Base-by-base conservation (phyloP, 1,140 invertebrate genomes). In the Eupristina koningsbergeri region DNA sequence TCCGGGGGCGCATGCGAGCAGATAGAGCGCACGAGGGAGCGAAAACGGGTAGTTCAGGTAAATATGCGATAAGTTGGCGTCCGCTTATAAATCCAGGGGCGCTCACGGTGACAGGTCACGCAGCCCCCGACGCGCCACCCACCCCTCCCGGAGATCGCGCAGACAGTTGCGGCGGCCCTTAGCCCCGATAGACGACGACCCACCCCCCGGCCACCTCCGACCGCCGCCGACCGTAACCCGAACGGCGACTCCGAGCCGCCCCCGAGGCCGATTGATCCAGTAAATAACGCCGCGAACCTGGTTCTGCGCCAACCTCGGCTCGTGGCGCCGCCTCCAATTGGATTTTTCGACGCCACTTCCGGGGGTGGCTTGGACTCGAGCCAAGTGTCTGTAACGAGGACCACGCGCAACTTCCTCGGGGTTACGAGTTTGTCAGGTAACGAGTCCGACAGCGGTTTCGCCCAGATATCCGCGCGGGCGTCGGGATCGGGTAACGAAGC, bases 51-150 rank as follows among this genome's bases (percentile, higher is more conserved):
- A 88, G 86, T 86, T 86, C 85, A 88, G 89, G 89, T 91, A 92
- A 92, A 92, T 92, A 92, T 91, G 91, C 91, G 91, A 92, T 91
- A 92, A 92, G 90, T 92, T 89, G 88, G 88, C 90, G 89, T 91
- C 89, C 90, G 91, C 88, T 88, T 91, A 92, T 92, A 92, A 92
- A 92, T 92, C 89, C 89, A 90, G 86, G 85, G 82, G 87, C 86
- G 89, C 88, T 92, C 90, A 91, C 91, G 90, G 90, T 91, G 91
- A 92, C 91, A 92, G 89, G 91, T 92, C 91, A 92, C 91, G 91
- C 91, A 92, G 71, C 22, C n/a, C 13, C 22, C n/a, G n/a, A n/a
- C n/a, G 53, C 3, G 5, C 9, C 50, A 17, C 50, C 50, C 9
- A 3, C 50, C 50, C 50, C 9, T 15, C 50, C 22, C 3, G 22